Base-by-base conservation (phyloP, 1,140 invertebrate genomes). In the Tetramorium alpestre region DNA sequence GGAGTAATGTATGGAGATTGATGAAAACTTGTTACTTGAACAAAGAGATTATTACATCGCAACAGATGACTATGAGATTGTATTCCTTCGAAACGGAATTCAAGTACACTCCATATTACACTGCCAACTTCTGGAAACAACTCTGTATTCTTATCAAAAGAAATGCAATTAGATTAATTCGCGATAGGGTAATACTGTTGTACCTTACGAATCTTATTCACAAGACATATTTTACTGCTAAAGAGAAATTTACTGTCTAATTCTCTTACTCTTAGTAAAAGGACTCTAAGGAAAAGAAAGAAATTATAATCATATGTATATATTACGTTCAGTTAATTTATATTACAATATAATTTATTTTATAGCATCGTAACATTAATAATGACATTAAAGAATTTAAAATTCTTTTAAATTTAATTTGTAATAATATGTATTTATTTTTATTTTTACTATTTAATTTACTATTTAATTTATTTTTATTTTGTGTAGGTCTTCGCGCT, bases 401-500 rank as follows among this genome's bases (percentile, higher is more conserved):
- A 62, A 77, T 69, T 22, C 6, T 33, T 33, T 41, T 47, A n/a
- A 54, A 54, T 54, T 54, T 54, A 54, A 54, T 49, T 49, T 4
- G 47, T 49, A 11, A 13, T 49, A 16, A 49, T 16, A 49, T 16
- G 11, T 13, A 49, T 16, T 49, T 4, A 13, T 5, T 49, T 33
- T 49, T 49, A 49, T 13, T 4, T 13, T 49, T 49, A 49, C 13
- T 49, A 54, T 54, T 51, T 51, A 18, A 51, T 13, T 49, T 49
- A 49, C 13, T 49, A 51, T 51, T 54, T 54, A 18, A 54, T 54
- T 0, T 38, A 56, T 33, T 28, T 44, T 5, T 60, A 89, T 77
- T 92, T 49, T 91, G 62, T 95, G 81, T 92, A 97, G 96, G 96
- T 97, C 28, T 93, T 98, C 75, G 98, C 97, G 0, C 96, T 97